Evolutionary conservation across 2,888 invertebrate species (phyloP).

Genomic region (Hirtodrosophila duncani): DNA sequence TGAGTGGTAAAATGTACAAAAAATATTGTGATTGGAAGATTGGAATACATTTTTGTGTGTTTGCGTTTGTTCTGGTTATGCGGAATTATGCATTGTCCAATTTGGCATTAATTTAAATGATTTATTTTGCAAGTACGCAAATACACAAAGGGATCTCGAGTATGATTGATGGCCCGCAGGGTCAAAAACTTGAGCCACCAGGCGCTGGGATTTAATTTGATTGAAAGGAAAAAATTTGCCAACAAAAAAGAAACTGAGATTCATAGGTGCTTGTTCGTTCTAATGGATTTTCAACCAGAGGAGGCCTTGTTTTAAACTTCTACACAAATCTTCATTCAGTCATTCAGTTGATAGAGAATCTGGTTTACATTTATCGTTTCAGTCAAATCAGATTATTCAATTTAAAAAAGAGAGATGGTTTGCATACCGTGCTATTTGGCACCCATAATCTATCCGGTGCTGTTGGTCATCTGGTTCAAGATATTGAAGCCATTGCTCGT

Average conservation of each 20-base stretch:
- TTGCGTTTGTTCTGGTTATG: conserved; percentile 33
- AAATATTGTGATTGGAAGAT: conserved; percentile 29
- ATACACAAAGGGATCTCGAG: conserved; percentile 23
- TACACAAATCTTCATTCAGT: no score
- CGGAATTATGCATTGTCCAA: conserved; percentile 40
- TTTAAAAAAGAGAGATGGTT: conserved; percentile 1
- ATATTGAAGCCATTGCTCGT: not conserved
- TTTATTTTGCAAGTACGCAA: conserved; percentile 22
- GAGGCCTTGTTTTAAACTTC: no score
- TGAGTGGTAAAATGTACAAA: conserved; percentile 12
- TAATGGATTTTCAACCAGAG: conserved; percentile 61
- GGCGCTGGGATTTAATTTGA: conserved; percentile 50
- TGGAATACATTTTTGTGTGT: conserved; percentile 22
- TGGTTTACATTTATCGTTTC: not conserved
- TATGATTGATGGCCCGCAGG: conserved; percentile 53
- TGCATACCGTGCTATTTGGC: not conserved
- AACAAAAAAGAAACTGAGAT: conserved; percentile 32
- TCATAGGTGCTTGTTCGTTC: no score
- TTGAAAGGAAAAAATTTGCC: conserved; percentile 42
- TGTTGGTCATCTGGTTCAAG: not conserved
- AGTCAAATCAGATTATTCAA: not conserved
- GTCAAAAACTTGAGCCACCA: conserved; percentile 26
- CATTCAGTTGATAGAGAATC: conserved; percentile 22
- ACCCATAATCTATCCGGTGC: not conserved
- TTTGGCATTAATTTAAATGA: conserved; percentile 45